phyloP scores from a whole-genome alignment of 2,888 invertebrate species.

The Camponotus fellah region DNA sequence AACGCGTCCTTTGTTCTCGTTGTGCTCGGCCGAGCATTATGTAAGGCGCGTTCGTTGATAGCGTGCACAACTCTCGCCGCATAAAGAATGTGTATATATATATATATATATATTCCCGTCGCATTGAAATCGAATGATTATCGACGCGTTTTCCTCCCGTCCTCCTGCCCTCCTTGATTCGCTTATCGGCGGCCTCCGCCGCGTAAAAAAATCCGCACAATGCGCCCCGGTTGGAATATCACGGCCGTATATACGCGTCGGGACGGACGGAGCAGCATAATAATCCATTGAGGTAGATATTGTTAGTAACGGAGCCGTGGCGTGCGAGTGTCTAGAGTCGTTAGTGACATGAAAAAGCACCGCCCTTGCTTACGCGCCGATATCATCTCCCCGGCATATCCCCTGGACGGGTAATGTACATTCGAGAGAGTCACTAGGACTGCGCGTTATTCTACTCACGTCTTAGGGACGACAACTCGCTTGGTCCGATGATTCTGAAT shows the following conservation, averaged over 20 bases:
- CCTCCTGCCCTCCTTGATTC: slow-evolving; percentile 63
- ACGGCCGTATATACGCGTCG: slow-evolving; percentile 55
- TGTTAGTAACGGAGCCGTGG: slow-evolving; percentile 70
- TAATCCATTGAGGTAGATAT: slow-evolving; percentile 66
- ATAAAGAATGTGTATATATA: slow-evolving; percentile 53
- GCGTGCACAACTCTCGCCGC: slow-evolving; percentile 29
- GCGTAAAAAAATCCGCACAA: slow-evolving; percentile 66
- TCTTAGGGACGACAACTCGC: slow-evolving; percentile 9
- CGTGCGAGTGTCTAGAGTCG: slow-evolving; percentile 55
- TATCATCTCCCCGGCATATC: slow-evolving; percentile 32
- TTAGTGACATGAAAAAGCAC: slow-evolving; percentile 54
- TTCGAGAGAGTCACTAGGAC: slow-evolving; percentile 37
- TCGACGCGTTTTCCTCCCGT: slow-evolving; percentile 67
- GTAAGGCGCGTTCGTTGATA: slow-evolving; percentile 63
- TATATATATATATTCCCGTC: slow-evolving; percentile 3
- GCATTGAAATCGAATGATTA: slow-evolving; percentile 74
- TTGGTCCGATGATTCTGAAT: neutral
- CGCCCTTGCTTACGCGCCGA: slow-evolving; percentile 55
- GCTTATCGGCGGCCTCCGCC: slow-evolving; percentile 66
- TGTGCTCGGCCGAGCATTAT: slow-evolving; percentile 67
- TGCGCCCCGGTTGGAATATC: slow-evolving; percentile 55
- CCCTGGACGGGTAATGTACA: slow-evolving; percentile 29
- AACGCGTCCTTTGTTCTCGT: slow-evolving; percentile 73
- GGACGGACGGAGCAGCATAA: slow-evolving; percentile 64
- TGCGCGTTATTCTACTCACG: slow-evolving; percentile 16